Percentiles rank a stretch among this genome's conserved stretches.
These are phyloP conservation scores for Apamea sordens DNA, from an alignment of 2,888 invertebrate species.

Conservation along the genomic window DNA sequence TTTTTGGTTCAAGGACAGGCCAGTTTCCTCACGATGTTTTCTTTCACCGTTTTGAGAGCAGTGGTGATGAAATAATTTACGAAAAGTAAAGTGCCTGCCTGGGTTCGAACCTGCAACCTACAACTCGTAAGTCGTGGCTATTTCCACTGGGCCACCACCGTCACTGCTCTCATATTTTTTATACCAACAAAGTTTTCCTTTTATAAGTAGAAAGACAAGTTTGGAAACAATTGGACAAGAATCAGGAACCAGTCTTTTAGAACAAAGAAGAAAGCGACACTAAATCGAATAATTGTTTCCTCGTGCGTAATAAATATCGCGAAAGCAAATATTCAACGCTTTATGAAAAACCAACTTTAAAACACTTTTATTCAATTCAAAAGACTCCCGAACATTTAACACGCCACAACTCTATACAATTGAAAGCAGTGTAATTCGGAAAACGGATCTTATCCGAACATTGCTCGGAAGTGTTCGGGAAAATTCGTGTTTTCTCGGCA, in stretches of 20 bases:
- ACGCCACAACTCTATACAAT: constrained; percentile 21
- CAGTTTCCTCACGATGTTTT: not conserved
- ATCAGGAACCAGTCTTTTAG: not conserved
- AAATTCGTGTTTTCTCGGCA: constrained; percentile 11
- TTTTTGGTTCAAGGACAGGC: not conserved
- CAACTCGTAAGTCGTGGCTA: not conserved
- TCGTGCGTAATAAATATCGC: not conserved
- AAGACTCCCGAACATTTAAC: not conserved
- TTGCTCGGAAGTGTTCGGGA: constrained; percentile 24
- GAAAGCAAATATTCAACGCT: not conserved
- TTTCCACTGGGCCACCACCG: not conserved
- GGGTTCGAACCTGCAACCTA: not conserved
- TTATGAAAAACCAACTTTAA: not conserved
- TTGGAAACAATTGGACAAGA: not conserved
- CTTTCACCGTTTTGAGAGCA: not conserved
- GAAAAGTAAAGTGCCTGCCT: not conserved
- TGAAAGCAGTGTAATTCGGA: constrained; percentile 3
- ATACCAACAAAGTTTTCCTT: not conserved
- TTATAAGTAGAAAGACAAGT: not conserved
- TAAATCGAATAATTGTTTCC: not conserved
- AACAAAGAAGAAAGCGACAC: not conserved
- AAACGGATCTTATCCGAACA: constrained; percentile 3
- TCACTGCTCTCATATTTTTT: not conserved
- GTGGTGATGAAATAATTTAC: not conserved
- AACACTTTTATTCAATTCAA: constrained; percentile 9